phyloP scores from a whole-genome alignment of 2,888 invertebrate genomes.

The Perithous albicinctus region DNA sequence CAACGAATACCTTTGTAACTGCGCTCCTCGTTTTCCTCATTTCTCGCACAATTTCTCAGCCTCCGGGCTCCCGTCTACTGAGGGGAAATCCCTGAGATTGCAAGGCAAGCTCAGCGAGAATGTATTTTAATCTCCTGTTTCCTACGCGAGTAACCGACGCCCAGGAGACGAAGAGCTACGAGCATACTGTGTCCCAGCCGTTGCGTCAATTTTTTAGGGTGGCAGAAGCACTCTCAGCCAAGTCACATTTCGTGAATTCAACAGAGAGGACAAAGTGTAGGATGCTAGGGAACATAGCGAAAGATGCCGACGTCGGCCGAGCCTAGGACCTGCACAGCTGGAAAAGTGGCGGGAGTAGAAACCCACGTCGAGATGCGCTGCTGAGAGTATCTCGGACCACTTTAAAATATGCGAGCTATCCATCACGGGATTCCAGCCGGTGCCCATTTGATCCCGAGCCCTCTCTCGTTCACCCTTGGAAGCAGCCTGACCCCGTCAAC shows the following conservation, averaged over 20 bases:
- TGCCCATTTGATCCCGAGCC: slow-evolving; percentile 70
- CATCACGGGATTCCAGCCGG: slow-evolving; percentile 70
- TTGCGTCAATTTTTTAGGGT: slow-evolving; percentile 45
- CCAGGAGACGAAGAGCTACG: slow-evolving; percentile 24
- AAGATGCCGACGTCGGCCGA: slow-evolving; percentile 33
- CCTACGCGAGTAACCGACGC: slow-evolving; percentile 14
- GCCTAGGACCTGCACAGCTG: background rate
- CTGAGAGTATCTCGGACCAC: slow-evolving; percentile 58
- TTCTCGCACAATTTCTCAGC: slow-evolving; percentile 2
- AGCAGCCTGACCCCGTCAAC: slow-evolving; percentile 40
- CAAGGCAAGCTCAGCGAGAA: background rate
- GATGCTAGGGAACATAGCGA: background rate
- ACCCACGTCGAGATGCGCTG: slow-evolving; percentile 62
- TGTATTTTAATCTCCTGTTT: slow-evolving; percentile 55
- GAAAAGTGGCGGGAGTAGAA: slow-evolving; percentile 62
- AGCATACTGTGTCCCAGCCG: background rate
- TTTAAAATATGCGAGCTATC: slow-evolving; percentile 72
- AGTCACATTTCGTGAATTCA: slow-evolving; percentile 35
- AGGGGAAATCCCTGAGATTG: background rate
- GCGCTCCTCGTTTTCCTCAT: background rate
- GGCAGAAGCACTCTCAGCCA: slow-evolving; percentile 5
- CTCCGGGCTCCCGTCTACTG: background rate
- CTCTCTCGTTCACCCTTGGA: slow-evolving; percentile 51
- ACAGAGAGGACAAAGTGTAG: slow-evolving; percentile 4
- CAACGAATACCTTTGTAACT: background rate